A percentile compares a stretch with the other conserved stretches of the same genome.
Conservation (phyloP, 2,113 vertebrate species). For the Gila orcuttii region DNA sequence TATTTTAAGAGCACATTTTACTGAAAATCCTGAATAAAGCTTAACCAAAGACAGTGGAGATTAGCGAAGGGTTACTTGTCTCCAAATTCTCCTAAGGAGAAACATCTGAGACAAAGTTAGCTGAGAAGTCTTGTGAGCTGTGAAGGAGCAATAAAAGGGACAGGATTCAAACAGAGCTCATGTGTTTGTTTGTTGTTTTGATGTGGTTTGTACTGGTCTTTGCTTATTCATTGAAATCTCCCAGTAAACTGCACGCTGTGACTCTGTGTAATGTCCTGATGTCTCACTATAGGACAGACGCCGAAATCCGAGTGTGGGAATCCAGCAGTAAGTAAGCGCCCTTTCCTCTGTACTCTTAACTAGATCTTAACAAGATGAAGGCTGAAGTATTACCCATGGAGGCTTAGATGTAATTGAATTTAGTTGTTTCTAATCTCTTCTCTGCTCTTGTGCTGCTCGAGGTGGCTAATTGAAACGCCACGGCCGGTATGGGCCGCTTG, state of each 20-base stretch:
- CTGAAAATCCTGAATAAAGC: neutral
- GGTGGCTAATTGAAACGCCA: constrained; percentile 72
- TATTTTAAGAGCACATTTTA: neutral
- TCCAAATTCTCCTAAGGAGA: neutral
- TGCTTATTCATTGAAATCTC: constrained; percentile 6
- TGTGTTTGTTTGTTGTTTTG: constrained; percentile 41
- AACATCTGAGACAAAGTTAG: neutral
- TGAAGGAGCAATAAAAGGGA: neutral
- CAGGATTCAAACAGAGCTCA: constrained; percentile 12
- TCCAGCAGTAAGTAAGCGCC: constrained; percentile 57
- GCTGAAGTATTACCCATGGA: constrained; percentile 77
- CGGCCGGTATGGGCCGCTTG: constrained; percentile 46
- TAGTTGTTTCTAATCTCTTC: constrained; percentile 80
- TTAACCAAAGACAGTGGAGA: neutral
- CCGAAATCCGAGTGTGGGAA: neutral
- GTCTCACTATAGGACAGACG: neutral
- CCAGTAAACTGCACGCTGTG: no score
- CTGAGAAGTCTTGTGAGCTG: neutral
- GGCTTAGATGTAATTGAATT: constrained; percentile 79
- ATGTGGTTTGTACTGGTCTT: neutral
- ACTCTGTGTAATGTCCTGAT: constrained; percentile 15
- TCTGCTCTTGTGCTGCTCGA: constrained; percentile 69
- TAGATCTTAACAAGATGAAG: constrained; percentile 79
- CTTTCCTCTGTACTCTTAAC: constrained; percentile 65
- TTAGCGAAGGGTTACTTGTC: neutral